Evolutionary conservation across 2,888 invertebrate species (phyloP).

Genomic region (Xestia ashworthii): DNA sequence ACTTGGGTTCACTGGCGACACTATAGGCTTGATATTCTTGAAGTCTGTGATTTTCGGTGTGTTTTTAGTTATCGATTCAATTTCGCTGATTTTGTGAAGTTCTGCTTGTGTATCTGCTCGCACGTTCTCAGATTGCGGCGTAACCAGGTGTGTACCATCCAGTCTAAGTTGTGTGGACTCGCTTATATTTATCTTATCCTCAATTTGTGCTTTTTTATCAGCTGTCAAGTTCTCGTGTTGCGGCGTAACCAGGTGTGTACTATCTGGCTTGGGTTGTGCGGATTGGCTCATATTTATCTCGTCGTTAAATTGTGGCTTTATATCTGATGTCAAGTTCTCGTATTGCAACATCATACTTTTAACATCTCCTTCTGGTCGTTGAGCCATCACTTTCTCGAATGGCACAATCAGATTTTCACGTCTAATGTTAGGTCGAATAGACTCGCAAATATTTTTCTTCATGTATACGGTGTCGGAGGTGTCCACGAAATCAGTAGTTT

Average conservation of each 20-base stretch:
- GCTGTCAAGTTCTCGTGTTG: not conserved
- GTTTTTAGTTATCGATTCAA: not conserved
- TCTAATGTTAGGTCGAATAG: not conserved
- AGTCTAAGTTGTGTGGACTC: not conserved
- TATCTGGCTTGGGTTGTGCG: not conserved
- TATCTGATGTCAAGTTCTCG: not conserved
- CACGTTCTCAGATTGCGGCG: not conserved
- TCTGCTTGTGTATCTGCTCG: no score
- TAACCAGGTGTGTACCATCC: not conserved
- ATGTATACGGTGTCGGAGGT: conserved; percentile 22
- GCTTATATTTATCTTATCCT: not conserved
- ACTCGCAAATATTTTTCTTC: conserved; percentile 35
- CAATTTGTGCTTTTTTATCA: not conserved
- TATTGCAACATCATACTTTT: not conserved
- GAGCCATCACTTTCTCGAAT: not conserved
- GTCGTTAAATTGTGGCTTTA: not conserved
- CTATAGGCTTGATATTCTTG: not conserved
- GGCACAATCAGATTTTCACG: not conserved
- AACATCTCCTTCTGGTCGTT: not conserved
- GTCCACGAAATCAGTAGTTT: conserved; percentile 14
- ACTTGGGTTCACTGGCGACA: not conserved
- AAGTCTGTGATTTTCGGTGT: not conserved
- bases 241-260: not conserved
- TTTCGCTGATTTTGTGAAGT: not conserved
- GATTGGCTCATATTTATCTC: not conserved